Percentiles rank a stretch among this genome's conserved stretches.
These are phyloP conservation scores for Hydropsyche tenuis DNA, from an alignment of 1,140 invertebrate genomes.

Conservation along the genomic window DNA sequence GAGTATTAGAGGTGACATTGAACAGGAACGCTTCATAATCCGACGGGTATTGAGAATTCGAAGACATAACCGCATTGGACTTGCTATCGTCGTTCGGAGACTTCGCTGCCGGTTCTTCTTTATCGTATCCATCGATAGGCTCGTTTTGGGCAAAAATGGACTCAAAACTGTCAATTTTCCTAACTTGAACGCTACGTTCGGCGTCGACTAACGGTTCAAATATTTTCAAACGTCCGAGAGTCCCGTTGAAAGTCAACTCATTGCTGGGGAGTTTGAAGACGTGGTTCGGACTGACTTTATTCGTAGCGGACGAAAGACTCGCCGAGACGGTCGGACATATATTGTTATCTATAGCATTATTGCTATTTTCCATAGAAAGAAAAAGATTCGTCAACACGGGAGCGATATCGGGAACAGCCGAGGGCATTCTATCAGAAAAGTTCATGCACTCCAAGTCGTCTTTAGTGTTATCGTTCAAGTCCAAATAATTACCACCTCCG, in stretches of 20 bases:
- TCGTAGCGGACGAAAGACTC: conserved; percentile 54
- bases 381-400: conserved; percentile 57
- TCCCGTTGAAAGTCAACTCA: conserved; percentile 61
- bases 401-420: conserved; percentile 13
- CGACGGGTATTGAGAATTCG: not conserved
- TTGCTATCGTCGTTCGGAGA: not conserved
- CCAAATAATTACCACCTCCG: not conserved
- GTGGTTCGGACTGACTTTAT: conserved; percentile 25
- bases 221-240: conserved; percentile 60
- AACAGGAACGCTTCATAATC: not conserved
- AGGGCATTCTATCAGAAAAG: not conserved
- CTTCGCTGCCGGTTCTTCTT: not conserved
- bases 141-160: not conserved
- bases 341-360: conserved; percentile 59
- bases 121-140: not conserved
- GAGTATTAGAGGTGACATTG: not conserved
- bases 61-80: not conserved
- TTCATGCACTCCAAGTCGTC: not conserved
- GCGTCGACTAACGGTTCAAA: conserved; percentile 58
- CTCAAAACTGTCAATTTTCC: not conserved
- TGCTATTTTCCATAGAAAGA: conserved; percentile 61
- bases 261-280: conserved; percentile 60
- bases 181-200: not conserved
- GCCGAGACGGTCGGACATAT: conserved; percentile 51
- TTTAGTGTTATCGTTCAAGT: conserved; percentile 7